Conservation (phyloP, 1,140 invertebrate genomes). For the Drosophila bocqueti region DNA sequence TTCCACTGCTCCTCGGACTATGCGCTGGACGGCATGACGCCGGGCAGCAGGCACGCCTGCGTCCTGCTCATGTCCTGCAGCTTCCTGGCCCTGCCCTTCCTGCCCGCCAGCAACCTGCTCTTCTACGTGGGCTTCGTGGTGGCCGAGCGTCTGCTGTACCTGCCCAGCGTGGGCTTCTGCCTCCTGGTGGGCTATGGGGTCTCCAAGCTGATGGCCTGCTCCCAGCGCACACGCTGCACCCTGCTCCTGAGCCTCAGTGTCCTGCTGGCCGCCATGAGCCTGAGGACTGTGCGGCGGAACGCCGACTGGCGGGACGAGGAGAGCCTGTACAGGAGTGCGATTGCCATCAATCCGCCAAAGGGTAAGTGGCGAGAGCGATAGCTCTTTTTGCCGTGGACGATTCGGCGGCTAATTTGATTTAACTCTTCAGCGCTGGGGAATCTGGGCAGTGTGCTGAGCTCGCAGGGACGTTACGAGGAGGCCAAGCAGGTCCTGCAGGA, state of each 20-base stretch:
- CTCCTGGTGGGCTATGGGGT: constrained; percentile 93
- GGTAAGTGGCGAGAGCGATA: constrained; percentile 87
- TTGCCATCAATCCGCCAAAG: constrained; percentile 98
- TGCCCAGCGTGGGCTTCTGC: constrained; percentile 98
- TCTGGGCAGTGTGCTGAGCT: constrained; percentile 95
- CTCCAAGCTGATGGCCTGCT: constrained; percentile 85
- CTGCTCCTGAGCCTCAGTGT: constrained; percentile 86
- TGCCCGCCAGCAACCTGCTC: constrained; percentile 96
- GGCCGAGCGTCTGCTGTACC: constrained; percentile 97
- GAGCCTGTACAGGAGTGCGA: constrained; percentile 95
- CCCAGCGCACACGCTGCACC: constrained; percentile 83
- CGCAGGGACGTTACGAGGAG: constrained; percentile 92
- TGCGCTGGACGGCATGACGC: constrained; percentile 50
- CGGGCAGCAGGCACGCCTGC: constrained; percentile 56
- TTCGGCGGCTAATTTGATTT: constrained; percentile 17
- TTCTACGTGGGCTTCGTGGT: constrained; percentile 99
- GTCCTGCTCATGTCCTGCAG: constrained; percentile 88
- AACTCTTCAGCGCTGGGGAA: constrained; percentile 93
- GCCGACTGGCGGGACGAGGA: constrained; percentile 97
- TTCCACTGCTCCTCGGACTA: constrained; percentile 36
- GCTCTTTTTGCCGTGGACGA: neutral
- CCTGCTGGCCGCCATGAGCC: constrained; percentile 90
- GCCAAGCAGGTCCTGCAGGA: constrained; percentile 94
- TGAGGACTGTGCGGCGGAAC: constrained; percentile 93
- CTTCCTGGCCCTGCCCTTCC: constrained; percentile 94